A percentile compares a stretch with the other conserved stretches of the same genome.
Conservation (phyloP, 2,113 vertebrate species). For the Paramisgurnus dabryanus region DNA sequence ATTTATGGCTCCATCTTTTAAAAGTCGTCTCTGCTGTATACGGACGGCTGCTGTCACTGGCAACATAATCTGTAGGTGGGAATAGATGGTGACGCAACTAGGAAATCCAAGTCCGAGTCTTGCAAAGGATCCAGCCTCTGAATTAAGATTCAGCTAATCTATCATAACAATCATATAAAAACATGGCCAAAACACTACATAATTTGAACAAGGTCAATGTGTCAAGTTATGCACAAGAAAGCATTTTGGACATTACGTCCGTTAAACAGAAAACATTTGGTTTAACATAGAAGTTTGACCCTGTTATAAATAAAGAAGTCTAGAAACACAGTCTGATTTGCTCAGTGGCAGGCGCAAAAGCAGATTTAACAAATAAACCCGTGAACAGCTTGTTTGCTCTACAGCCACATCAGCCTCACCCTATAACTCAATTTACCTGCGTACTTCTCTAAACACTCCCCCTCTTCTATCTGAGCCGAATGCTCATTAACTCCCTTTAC, state of each 20-base stretch:
- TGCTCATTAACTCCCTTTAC: slow-evolving; percentile 57
- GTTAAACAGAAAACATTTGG: not conserved
- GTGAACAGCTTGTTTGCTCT: slow-evolving; percentile 48
- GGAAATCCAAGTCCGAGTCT: no score
- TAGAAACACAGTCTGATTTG: slow-evolving; percentile 9
- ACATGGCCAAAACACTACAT: no score
- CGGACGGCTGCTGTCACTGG: no score
- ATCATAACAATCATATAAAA: no score
- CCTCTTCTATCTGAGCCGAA: slow-evolving; percentile 50
- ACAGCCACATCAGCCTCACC: slow-evolving; percentile 40
- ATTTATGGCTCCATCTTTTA: no score
- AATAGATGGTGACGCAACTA: no score
- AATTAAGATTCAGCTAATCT: no score
- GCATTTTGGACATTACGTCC: not conserved
- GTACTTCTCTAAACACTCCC: slow-evolving; percentile 46
- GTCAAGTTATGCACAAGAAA: not conserved
- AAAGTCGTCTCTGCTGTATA: no score
- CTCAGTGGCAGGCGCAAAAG: slow-evolving; percentile 6
- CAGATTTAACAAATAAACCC: not conserved
- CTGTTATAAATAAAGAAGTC: not conserved
- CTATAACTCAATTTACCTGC: slow-evolving; percentile 44
- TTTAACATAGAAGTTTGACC: not conserved
- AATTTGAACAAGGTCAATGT: no score
- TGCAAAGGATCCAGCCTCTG: no score
- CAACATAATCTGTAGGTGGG: no score